A percentile compares a stretch with the other conserved stretches of the same genome.
Conservation (phyloP, 2,113 vertebrate species). For the Lota lota region DNA sequence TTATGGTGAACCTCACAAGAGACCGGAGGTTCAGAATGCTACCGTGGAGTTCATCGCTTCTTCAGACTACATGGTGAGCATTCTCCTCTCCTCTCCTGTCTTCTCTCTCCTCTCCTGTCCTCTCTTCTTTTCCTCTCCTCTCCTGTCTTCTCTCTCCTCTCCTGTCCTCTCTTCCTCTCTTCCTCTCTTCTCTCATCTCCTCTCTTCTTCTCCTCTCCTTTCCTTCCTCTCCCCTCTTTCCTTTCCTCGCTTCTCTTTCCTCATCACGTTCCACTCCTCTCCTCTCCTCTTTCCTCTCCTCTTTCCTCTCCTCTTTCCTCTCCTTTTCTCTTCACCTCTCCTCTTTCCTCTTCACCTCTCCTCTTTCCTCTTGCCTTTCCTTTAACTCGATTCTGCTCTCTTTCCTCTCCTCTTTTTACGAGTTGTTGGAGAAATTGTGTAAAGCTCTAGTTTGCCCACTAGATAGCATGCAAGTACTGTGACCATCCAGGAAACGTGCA, state of each 20-base stretch:
- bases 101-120: not conserved
- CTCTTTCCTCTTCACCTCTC: not conserved
- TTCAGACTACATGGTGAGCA: conserved; percentile 94
- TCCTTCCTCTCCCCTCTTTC: not conserved
- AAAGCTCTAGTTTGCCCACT: conserved; percentile 19
- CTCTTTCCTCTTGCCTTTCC: not conserved
- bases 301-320: not conserved
- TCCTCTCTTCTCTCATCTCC: not conserved
- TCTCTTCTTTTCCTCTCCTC: not conserved
- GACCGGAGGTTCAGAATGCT: conserved; percentile 94
- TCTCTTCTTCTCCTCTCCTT: not conserved
- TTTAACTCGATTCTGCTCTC: not conserved
- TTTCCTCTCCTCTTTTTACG: not conserved
- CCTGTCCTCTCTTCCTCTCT: not conserved
- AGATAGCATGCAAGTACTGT: conserved; percentile 22
- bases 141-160: not conserved
- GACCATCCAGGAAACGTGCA: too few species aligned
- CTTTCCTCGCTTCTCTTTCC: not conserved
- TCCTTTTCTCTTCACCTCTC: not conserved
- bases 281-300: too few species aligned
- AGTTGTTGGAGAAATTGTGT: not conserved
- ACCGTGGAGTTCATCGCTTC: conserved; percentile 98
- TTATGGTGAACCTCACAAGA: conserved; percentile 94
- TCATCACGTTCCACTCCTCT: not conserved
- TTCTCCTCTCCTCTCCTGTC: not conserved